Evolutionary conservation across 2,888 invertebrate species (phyloP).

Genomic region (Polyploca ridens): DNA sequence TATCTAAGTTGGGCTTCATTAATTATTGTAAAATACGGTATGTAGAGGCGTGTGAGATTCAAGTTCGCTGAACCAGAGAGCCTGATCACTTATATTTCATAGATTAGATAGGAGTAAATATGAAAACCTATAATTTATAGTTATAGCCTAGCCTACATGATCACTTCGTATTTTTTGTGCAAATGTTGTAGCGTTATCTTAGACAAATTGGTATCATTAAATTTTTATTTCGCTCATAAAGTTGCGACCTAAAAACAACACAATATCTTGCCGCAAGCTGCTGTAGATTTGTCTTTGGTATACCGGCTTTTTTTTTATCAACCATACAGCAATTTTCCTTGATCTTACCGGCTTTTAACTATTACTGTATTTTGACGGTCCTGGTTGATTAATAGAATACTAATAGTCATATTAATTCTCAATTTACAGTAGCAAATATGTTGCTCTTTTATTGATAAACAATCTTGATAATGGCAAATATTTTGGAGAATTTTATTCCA

Average conservation of each 20-base stretch:
- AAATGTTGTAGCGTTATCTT: not conserved
- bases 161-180: not conserved
- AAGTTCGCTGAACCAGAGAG: conserved; percentile 3
- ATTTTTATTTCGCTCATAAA: not conserved
- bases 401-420: too few species aligned
- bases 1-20: conserved; percentile 2
- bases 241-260: not conserved
- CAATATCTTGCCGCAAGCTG: not conserved
- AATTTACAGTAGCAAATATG: too few species aligned
- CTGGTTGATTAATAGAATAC: not conserved
- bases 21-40: conserved; percentile 10
- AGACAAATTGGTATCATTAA: conserved; percentile 6
- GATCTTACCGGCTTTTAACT: not conserved
- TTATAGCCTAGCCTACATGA: not conserved
- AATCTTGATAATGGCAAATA: not conserved
- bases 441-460: too few species aligned
- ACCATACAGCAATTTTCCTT: not conserved
- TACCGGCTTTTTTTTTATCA: not conserved
- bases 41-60: conserved; percentile 2
- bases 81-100: conserved; percentile 8
- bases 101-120: not conserved
- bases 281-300: not conserved
- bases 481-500: not conserved
- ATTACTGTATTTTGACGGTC: not conserved
- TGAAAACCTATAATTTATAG: not conserved